A percentile compares a stretch with the other conserved stretches of the same genome.
Evolutionary conservation across 53 echinoderm and acorn worm species (phyloP).

Genomic region (Stichopus horrens): DNA sequence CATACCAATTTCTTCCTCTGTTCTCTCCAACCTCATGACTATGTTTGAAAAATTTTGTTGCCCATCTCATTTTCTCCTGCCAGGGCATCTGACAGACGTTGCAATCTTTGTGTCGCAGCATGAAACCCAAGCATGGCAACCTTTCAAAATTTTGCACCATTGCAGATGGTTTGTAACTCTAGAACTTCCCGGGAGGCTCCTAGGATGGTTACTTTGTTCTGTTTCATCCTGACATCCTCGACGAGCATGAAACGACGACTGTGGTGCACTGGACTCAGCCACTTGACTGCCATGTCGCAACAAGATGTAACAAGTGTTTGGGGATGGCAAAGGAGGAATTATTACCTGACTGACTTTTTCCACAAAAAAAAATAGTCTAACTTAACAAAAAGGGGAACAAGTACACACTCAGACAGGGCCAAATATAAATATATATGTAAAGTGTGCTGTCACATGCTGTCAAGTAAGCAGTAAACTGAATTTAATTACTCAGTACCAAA

Average conservation of each 20-base stretch:
- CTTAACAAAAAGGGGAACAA: no score
- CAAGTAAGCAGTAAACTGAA: no score
- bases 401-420: no score
- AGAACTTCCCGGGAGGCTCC: constrained; percentile 25
- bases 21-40: neutral
- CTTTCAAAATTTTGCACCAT: constrained; percentile 36
- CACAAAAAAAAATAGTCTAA: no score
- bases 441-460: no score
- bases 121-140: constrained; percentile 23
- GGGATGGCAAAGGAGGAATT: neutral
- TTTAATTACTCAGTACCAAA: no score
- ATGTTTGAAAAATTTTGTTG: no score
- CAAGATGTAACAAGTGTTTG: neutral
- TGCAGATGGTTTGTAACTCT: constrained; percentile 44
- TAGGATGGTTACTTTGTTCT: neutral
- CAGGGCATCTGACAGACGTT: neutral
- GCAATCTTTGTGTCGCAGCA: neutral
- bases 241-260: no score
- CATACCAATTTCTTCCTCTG: neutral
- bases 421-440: no score
- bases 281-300: neutral
- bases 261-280: no score
- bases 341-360: neutral
- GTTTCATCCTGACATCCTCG: neutral
- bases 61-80: no score